A percentile compares a stretch with the other conserved stretches of the same genome.
Conservation (phyloP, 2,888 invertebrate species). For the Myopa tessellatipennis region DNA sequence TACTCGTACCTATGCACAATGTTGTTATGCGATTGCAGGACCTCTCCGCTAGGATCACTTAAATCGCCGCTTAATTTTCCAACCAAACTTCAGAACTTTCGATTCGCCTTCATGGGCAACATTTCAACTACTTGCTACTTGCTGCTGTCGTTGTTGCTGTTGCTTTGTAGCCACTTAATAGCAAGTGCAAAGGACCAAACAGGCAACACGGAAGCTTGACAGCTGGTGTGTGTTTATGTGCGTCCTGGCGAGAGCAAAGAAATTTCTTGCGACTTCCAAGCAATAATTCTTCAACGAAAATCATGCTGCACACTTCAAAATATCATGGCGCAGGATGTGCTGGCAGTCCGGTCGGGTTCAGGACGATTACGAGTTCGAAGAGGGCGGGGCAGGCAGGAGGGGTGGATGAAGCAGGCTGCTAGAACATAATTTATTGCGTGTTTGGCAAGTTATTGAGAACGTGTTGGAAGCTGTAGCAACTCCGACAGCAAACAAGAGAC, state of each 20-base stretch:
- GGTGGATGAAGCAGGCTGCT: neutral
- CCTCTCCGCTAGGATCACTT: too few species aligned
- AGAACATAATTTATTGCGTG: slow-evolving; percentile 31
- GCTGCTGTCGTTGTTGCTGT: neutral
- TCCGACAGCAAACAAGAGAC: neutral
- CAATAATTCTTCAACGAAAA: neutral
- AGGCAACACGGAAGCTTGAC: neutral
- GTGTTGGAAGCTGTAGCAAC: slow-evolving; percentile 16
- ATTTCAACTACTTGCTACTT: neutral
- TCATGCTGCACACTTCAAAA: neutral
- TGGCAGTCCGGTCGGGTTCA: neutral
- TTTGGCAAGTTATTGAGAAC: slow-evolving; percentile 25
- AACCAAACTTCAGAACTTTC: neutral
- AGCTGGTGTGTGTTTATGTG: neutral
- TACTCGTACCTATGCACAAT: too few species aligned
- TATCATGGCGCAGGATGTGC: neutral
- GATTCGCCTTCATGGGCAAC: neutral
- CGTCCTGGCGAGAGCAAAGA: neutral
- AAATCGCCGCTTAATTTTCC: slow-evolving; percentile 3
- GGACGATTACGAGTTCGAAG: neutral
- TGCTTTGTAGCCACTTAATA: slow-evolving; percentile 2
- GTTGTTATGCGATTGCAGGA: too few species aligned
- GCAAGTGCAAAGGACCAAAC: neutral
- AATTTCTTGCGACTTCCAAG: neutral
- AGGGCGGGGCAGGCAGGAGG: too few species aligned